phyloP scores from a whole-genome alignment of 2,797 vertebrate genomes.

The Lepidocolaptes lacrymiger region DNA sequence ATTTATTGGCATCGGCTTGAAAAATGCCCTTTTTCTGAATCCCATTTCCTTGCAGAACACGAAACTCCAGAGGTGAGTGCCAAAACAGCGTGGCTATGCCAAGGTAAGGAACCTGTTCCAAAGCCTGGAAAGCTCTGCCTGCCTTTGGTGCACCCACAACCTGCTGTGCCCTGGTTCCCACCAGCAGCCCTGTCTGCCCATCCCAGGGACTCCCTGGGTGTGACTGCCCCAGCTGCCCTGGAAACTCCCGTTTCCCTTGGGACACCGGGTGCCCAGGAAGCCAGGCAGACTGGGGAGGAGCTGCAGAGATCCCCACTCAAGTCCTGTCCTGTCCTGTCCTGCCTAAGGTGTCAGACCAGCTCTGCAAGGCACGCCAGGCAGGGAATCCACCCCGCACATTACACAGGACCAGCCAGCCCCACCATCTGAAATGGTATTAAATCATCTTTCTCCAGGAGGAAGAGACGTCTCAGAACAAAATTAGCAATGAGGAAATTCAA shows the following conservation, averaged over 20 bases:
- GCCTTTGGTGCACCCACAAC: background rate
- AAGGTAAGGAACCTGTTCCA: background rate
- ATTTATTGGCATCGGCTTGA: background rate
- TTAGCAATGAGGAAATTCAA: background rate
- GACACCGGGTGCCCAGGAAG: background rate
- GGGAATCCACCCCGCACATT: slow-evolving; percentile 7
- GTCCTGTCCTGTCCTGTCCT: slow-evolving; percentile 21
- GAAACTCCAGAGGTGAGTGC: background rate
- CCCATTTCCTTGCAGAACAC: background rate
- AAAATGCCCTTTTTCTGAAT: background rate
- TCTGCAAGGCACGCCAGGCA: background rate
- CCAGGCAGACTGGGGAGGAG: background rate
- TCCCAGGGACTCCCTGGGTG: background rate
- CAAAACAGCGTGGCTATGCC: background rate
- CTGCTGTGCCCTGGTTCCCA: background rate
- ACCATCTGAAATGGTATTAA: fast-evolving
- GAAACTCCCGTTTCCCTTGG: background rate
- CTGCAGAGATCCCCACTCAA: background rate
- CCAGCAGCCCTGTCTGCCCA: background rate
- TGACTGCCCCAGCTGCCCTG: background rate
- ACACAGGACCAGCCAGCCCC: background rate
- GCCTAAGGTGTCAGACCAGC: slow-evolving; percentile 41
- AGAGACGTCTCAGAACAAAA: background rate
- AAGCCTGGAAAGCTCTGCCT: fast-evolving
- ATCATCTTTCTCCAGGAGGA: background rate